These are phyloP conservation scores for Phallusia fumigata DNA, from an alignment of 23 tunicate species.

Conservation along the genomic window DNA sequence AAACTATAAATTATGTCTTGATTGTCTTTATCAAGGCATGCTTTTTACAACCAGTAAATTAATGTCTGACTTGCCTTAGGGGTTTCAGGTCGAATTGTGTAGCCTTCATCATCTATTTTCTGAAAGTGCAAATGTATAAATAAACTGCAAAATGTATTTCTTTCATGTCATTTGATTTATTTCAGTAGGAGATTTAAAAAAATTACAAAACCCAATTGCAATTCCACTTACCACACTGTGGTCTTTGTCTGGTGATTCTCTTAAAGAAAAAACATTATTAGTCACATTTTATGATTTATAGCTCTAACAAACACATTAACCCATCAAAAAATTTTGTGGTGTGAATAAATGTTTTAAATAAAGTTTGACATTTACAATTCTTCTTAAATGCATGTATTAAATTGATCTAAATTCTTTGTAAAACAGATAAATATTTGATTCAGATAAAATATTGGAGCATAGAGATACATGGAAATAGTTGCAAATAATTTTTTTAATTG, in stretches of 20 bases:
- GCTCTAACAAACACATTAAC: no score
- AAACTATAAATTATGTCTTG: neutral
- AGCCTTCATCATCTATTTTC: constrained; percentile 95
- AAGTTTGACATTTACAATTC: no score
- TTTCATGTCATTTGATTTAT: neutral
- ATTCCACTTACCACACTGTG: constrained; percentile 37
- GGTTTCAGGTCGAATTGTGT: constrained; percentile 78
- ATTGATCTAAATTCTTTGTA: no score
- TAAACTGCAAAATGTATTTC: neutral
- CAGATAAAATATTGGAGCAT: no score
- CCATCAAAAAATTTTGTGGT: no score
- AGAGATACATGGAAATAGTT: no score
- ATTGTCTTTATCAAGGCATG: no score
- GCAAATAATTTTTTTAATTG: no score
- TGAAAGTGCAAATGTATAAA: constrained; percentile 8
- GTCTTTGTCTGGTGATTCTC: constrained; percentile 71
- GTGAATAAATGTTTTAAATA: no score
- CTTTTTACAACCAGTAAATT: no score
- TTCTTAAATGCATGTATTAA: no score
- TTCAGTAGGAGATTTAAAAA: neutral
- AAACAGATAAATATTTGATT: no score
- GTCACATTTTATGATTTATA: neutral
- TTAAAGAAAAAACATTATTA: constrained; percentile 12
- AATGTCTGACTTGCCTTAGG: constrained; percentile 31
- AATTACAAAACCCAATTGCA: neutral